Evolutionary conservation across 2,797 vertebrate species (phyloP).

Genomic region (Phalanger gymnotis): DNA sequence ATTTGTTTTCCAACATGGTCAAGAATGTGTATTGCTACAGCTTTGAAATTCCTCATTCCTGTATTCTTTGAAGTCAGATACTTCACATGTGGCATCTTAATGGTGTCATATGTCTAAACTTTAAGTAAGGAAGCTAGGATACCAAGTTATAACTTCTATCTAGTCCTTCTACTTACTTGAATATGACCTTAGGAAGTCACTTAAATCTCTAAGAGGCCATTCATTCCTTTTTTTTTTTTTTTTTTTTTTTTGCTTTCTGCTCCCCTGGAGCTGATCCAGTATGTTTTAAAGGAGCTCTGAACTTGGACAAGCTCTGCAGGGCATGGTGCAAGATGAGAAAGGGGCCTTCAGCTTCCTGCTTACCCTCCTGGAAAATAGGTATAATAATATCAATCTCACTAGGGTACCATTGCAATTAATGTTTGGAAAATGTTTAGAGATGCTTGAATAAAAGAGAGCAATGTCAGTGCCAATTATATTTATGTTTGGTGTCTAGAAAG

Average conservation of each 20-base stretch:
- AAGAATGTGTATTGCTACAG: conserved; percentile 34
- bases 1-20: conserved; percentile 54
- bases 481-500: conserved; percentile 62
- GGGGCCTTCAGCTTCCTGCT: conserved; percentile 61
- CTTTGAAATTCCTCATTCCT: conserved; percentile 34
- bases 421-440: conserved; percentile 72
- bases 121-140: conserved; percentile 60
- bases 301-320: conserved; percentile 60
- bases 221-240: conserved; percentile 72
- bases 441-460: conserved; percentile 51
- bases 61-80: neutral
- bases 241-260: conserved; percentile 66
- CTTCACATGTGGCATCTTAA: conserved; percentile 52
- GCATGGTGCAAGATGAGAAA: conserved; percentile 62
- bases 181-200: conserved; percentile 69
- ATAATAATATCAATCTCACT: conserved; percentile 60
- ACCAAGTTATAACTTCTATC: conserved; percentile 68
- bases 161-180: conserved; percentile 45
- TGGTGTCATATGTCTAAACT: conserved; percentile 63
- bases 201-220: conserved; percentile 67
- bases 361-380: conserved; percentile 71
- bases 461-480: conserved; percentile 34
- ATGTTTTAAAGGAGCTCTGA: conserved; percentile 70
- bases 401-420: conserved; percentile 59
- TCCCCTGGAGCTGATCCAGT: conserved; percentile 64